Evolutionary conservation across 2,797 vertebrate genomes (phyloP).

Genomic region (Platalea minor): DNA sequence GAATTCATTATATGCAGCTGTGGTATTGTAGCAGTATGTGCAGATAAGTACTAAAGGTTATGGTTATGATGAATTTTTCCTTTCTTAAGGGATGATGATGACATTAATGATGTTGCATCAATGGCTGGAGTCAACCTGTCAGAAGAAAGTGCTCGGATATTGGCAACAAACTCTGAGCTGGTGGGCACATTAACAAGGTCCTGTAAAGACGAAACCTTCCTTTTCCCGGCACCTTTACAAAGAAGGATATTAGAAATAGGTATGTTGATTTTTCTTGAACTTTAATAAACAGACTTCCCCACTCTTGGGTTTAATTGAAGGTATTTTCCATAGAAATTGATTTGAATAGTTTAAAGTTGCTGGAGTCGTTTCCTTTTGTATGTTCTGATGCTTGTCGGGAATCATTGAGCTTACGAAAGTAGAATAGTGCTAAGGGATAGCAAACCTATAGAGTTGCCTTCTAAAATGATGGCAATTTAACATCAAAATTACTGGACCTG

Average conservation of each 20-base stretch:
- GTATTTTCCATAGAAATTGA: neutral
- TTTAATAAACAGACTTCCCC: neutral
- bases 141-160: conserved; percentile 91
- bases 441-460: neutral
- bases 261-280: conserved; percentile 46
- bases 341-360: neutral
- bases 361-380: neutral
- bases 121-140: conserved; percentile 96
- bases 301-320: neutral
- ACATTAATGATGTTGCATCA: conserved; percentile 94
- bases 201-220: conserved; percentile 92
- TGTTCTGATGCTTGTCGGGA: neutral
- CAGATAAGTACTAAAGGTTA: neutral
- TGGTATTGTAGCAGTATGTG: neutral
- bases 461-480: neutral
- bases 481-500: neutral
- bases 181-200: conserved; percentile 91
- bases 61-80: neutral
- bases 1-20: neutral
- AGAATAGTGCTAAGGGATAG: neutral
- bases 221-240: conserved; percentile 84
- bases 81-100: conserved; percentile 88
- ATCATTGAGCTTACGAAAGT: neutral
- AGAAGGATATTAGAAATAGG: conserved; percentile 90
- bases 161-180: conserved; percentile 93